Base-by-base conservation (phyloP, 23 tunicate genomes). In the Styela plicata region DNA sequence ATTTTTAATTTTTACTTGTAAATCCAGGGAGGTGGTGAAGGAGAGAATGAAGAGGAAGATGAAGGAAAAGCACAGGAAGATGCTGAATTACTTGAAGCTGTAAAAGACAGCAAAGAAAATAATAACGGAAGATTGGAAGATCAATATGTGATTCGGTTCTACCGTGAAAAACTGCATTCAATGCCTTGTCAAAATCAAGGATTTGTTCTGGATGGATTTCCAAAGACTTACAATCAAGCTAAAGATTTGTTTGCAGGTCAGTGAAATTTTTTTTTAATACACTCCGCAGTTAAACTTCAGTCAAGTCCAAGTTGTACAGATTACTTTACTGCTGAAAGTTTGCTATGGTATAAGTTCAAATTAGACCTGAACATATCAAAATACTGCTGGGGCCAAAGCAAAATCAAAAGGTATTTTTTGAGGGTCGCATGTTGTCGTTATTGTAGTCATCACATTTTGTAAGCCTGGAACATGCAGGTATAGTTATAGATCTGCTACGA, bases 171-270 rank as follows among this genome's bases (percentile, higher is more conserved):
- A 77, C 85, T 95, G 3, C 84, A 95, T 31, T 95, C 99, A 13
- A 95, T 89, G 95, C 89, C 93, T 23, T 86, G 95, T 69, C 96
- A 89, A 79, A 95, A 95, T 78, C 95, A 95, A 65, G 99, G 99
- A 13, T 95, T 84, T 80, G 92, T 95, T 28, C 75, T 95, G 21
- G 99, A 95, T 76, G 99, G 99, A 52, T 95, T 83, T 68, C 99
- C 99, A 2, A 95, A 95, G 68, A 95, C 99, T 22, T 95, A 86
- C 64, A 88, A 89, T 74, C 99, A 95, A 80, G 99, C 99, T 36
- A 95, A 90, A 80, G 99, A 90, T 31, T 78, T 95, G 21, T 95
- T 89, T 80, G 84, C 94, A 70, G 34, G 97, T 92, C 30, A 67
- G 69, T 52, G 10, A 19, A 20, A 10, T 25, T 63, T 25, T 52